Evolutionary conservation across 2,888 invertebrate genomes (phyloP).

Genomic region (Habroteleia sp.): DNA sequence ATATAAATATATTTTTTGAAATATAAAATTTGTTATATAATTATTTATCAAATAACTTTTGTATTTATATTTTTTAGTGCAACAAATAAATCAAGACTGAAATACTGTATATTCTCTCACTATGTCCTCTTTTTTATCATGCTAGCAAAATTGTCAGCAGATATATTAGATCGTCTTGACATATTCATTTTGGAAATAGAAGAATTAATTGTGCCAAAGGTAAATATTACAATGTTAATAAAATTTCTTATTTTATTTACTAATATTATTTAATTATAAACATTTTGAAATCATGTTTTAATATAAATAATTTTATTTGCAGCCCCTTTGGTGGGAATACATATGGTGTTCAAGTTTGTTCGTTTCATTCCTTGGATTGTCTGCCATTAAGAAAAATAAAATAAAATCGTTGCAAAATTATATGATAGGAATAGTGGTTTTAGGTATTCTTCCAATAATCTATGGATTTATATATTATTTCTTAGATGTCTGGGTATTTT

Average conservation of each 20-base stretch:
- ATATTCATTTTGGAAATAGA: constrained; percentile 97
- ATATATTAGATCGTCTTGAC: constrained; percentile 95
- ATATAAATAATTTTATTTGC: too few species aligned
- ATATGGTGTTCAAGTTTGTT: constrained; percentile 93
- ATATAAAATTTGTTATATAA: too few species aligned
- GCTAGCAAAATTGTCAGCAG: constrained; percentile 94
- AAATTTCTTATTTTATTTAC: too few species aligned
- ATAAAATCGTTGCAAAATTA: constrained; percentile 89
- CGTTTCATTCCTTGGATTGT: constrained; percentile 91
- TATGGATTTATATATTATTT: constrained; percentile 92
- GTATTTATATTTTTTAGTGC: constrained; percentile 86
- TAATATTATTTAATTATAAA: too few species aligned
- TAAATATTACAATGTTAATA: constrained; percentile 67
- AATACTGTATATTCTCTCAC: constrained; percentile 96
- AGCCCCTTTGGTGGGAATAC: constrained; percentile 96
- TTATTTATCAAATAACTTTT: too few species aligned
- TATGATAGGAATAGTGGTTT: constrained; percentile 88
- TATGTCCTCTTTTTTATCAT: constrained; percentile 93
- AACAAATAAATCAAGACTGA: constrained; percentile 96
- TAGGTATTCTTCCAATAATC: constrained; percentile 90
- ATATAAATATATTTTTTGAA: too few species aligned
- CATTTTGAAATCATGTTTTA: too few species aligned
- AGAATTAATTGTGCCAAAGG: constrained; percentile 94
- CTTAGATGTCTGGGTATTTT: constrained; percentile 90
- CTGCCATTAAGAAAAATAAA: constrained; percentile 93